These are phyloP conservation scores for Falco berigora DNA, from an alignment of 2,797 vertebrate species.

Conservation along the genomic window DNA sequence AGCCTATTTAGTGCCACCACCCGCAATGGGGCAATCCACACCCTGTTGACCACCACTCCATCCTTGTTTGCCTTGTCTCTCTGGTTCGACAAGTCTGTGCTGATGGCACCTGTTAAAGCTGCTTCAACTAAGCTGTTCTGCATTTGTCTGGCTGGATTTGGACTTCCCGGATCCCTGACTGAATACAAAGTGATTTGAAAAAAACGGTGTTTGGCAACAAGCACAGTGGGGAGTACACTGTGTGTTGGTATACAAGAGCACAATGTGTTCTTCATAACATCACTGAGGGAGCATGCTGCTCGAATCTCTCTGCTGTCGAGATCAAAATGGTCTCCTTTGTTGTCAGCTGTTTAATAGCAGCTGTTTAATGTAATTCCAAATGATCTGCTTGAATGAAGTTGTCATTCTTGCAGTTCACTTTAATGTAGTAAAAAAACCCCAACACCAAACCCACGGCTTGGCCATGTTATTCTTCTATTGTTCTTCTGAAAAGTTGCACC, in stretches of 20 bases:
- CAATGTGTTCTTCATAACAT: slow-evolving; percentile 68
- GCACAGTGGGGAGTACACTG: slow-evolving; percentile 66
- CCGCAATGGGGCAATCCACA: slow-evolving; percentile 39
- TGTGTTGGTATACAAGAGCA: slow-evolving; percentile 70
- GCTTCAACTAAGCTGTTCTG: slow-evolving; percentile 76
- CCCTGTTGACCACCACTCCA: slow-evolving; percentile 21
- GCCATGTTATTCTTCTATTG: background rate
- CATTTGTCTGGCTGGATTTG: slow-evolving; percentile 76
- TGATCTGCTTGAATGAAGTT: slow-evolving; percentile 75
- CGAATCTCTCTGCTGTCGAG: slow-evolving; percentile 50
- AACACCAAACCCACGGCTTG: background rate
- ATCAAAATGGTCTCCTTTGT: slow-evolving; percentile 69
- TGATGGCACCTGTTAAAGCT: slow-evolving; percentile 76
- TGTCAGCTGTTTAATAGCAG: slow-evolving; percentile 77
- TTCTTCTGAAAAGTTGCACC: slow-evolving; percentile 26
- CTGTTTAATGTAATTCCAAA: slow-evolving; percentile 77
- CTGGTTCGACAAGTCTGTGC: slow-evolving; percentile 65
- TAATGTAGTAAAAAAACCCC: slow-evolving; percentile 58
- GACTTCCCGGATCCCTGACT: slow-evolving; percentile 70
- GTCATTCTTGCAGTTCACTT: slow-evolving; percentile 72
- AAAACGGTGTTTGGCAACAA: slow-evolving; percentile 77
- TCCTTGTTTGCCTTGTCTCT: slow-evolving; percentile 62
- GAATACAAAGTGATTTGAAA: slow-evolving; percentile 74
- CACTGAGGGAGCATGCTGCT: slow-evolving; percentile 54
- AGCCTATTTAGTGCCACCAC: slow-evolving; percentile 4